Base-by-base conservation (phyloP, 2,113 vertebrate species). In the Ceyx melanurus region DNA sequence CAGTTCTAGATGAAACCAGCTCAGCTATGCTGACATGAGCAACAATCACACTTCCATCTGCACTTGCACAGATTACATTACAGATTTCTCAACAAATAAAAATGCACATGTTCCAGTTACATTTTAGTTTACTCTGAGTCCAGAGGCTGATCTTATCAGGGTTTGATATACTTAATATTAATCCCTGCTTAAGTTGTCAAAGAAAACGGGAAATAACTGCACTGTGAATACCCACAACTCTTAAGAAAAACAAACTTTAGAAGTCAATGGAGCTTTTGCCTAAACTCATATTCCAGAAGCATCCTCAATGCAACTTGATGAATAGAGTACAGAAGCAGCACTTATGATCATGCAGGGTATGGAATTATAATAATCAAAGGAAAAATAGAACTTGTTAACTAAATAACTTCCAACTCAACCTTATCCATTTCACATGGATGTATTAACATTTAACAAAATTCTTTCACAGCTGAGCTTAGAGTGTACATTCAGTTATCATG, bases 31-130 rank as follows among this genome's bases (percentile, higher is more conserved):
- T 86, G 90, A 91, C 72, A 91, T 26, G 68, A 89, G 64, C 82
- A 91, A 89, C 45, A 93, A 70, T 77, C 88, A 87, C 71, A 46
- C 78, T 91, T 85, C 56, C 78, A 88, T 74, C 45, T 79, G 45
- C 70, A 79, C 56, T 86, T 86, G 86, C 64, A 90, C 67, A 61
- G 65, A 68, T 18, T 74, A 83, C 48, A 62, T 93, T 82, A 71
- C 33, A 68, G 64, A 70, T 50, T 83, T 33, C n/a, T 81, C 18
- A 37, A 90, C 72, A 90, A 72, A 37, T 7, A 60, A 77, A 91
- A 88, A 67, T 9, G 25, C 61, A 61, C 40, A 68, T 8, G 23
- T 71, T 70, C 56, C 51, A 46, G 46, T 42, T 71, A 83, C 13
- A 71, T 61, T 83, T 81, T 46, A 33, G 35, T 66, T 68, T 75